Base-by-base conservation (phyloP, 2,113 vertebrate species). In the Charadrius vociferus region DNA sequence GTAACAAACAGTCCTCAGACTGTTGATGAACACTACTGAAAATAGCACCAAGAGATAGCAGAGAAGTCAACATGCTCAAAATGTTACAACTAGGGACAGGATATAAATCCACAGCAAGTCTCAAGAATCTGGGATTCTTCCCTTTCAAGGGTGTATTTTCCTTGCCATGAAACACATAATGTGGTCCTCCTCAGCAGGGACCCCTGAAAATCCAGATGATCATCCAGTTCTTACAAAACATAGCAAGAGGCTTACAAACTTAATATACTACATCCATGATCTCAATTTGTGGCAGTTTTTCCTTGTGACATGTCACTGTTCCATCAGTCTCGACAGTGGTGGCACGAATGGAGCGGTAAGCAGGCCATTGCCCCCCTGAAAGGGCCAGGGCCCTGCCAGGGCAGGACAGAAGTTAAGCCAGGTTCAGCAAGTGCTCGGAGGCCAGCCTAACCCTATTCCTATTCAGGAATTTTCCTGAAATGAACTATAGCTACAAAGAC, bases 391-490 rank as follows among this genome's bases (percentile, higher is more conserved):
- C 49, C 49, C 49, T 50, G 49, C 49, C 49, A 50, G 70, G 43
- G 72, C 67, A 36, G 32, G 43, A 8, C 65, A 90, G 65, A 59
- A 71, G 20, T 41, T 53, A 53, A 71, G 49, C 43, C 52, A 79
- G 68, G 52, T 27, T 74, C 66, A 49, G 61, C 68, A 81, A 95
- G 83, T 85, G 70, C 73, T 93, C 52, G 58, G 80, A 90, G 91
- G 73, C 59, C n/a, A 94, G 71, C 85, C 81, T 91, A 87, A 96
- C 85, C 92, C 94, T 91, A 85, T 83, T 95, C 84, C 73, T 73
- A 83, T 95, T 88, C 84, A 86, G 67, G 88, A 94, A 91, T 89
- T 92, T 94, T 94, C 91, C 88, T 82, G 82, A 93, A 90, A 88
- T 86, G 67, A 95, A 95, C 53, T 79, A 77, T 18, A 55, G 88